These are phyloP conservation scores for Carapus acus DNA, from an alignment of 2,797 vertebrate genomes.

Conservation along the genomic window DNA sequence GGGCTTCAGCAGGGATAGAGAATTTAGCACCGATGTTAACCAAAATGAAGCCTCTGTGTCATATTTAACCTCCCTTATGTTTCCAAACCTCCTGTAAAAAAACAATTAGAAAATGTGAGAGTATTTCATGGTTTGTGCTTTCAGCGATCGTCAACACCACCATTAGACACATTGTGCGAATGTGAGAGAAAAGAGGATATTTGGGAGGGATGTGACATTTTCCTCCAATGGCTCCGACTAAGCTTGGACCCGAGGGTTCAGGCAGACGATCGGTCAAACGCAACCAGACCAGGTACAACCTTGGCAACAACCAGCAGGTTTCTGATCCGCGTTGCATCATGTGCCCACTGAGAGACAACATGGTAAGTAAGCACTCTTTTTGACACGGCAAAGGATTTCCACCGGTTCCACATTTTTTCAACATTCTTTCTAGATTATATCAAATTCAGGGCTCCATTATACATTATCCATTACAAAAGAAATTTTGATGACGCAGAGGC, in stretches of 20 bases:
- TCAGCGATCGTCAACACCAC: constrained; percentile 4
- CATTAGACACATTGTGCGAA: constrained; percentile 22
- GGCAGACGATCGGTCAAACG: too few species aligned
- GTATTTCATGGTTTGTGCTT: background rate
- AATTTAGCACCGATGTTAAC: constrained; percentile 26
- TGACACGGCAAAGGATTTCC: too few species aligned
- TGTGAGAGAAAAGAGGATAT: constrained; percentile 10
- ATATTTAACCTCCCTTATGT: constrained; percentile 13
- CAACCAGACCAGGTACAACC: too few species aligned
- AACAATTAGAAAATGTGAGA: background rate
- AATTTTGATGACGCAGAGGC: too few species aligned
- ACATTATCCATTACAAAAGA: too few species aligned
- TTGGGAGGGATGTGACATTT: background rate
- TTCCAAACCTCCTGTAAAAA: background rate
- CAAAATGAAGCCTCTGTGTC: background rate
- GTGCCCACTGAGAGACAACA: too few species aligned
- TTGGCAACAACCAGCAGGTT: constrained; percentile 52
- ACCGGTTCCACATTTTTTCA: too few species aligned
- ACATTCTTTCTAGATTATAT: too few species aligned
- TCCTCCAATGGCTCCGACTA: background rate
- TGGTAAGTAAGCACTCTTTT: too few species aligned
- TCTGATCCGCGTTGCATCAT: constrained; percentile 7
- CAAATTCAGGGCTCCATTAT: too few species aligned
- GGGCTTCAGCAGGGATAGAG: too few species aligned
- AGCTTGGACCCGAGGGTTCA: background rate